Evolutionary conservation across 2,113 vertebrate genomes (phyloP), one percentile per base, ranked within the genome.

Genomic region (Bufo bufo): DNA sequence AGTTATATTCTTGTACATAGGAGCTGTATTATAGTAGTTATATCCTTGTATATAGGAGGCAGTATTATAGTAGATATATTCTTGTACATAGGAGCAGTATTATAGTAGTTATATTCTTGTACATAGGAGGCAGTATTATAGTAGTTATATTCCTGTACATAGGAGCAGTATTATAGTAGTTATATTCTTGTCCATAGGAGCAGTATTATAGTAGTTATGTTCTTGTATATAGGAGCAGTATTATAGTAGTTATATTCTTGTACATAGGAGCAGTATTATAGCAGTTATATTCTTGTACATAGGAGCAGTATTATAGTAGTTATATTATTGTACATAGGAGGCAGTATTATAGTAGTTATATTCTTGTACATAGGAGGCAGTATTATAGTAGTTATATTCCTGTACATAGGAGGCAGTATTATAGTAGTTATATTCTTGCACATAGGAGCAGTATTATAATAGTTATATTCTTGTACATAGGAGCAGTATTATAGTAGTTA

Each of bases 101-200:
- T 71, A 71, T 71, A 71, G 66, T 71, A 71, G 66, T 71, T 71
- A 71, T 71, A 71, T 71, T 71, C 66, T 71, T 71, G 66, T 71
- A 71, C 11, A 71, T 43, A 71, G 66, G 23, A 4, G n/a, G 11
- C 23, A 43, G 66, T 71, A 66, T 66, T 66, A 43, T 71, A 58
- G 23, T 71, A 71, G 66, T 71, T 71, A 71, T 71, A 43, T 33
- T 71, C 66, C 5, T 71, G 66, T 71, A 71, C 3, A 71, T 71
- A 71, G 66, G 66, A 43, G n/a, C 66, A 71, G 66, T 71, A 71
- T 71, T 77, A 77, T 50, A 50, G 75, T 77, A 50, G 45, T 77
- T 52, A 50, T 77, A 77, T 77, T 52, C 50, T 77, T 77, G 45
- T 77, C 20, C 13, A 50, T 77, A 77, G 47, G 10, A 52, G 43